phyloP scores from a whole-genome alignment of 2,888 invertebrate genomes.

The Parthenolecanium corni region DNA sequence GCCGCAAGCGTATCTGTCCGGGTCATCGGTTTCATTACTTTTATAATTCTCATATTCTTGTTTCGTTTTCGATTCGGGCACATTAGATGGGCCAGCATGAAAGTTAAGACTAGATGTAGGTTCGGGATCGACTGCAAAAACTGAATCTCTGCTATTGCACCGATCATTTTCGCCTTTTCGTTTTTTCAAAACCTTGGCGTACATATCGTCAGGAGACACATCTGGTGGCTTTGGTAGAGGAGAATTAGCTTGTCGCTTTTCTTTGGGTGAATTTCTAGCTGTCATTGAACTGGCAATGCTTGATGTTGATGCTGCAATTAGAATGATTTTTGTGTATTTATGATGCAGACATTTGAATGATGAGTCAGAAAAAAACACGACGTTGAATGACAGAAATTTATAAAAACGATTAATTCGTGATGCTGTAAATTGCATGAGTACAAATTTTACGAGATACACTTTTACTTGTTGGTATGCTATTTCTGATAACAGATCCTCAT shows the following conservation, averaged over 20 bases:
- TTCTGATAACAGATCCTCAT: too few species aligned
- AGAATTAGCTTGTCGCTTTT: conserved; percentile 80
- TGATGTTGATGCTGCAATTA: conserved; percentile 51
- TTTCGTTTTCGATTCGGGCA: not conserved
- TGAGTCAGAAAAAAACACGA: too few species aligned
- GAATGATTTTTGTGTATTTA: too few species aligned
- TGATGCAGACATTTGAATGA: too few species aligned
- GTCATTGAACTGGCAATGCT: conserved; percentile 51
- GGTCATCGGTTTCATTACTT: not conserved
- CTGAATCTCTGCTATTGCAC: conserved; percentile 36
- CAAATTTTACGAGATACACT: too few species aligned
- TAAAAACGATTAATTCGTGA: too few species aligned
- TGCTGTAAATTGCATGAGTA: too few species aligned
- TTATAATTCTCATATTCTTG: not conserved
- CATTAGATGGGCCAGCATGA: conserved; percentile 33
- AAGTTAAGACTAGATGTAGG: conserved; percentile 32
- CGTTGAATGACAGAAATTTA: too few species aligned
- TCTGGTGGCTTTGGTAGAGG: conserved; percentile 70
- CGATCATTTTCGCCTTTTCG: conserved; percentile 34
- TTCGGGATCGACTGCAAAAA: conserved; percentile 28
- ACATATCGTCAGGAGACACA: conserved; percentile 64
- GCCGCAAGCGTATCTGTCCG: conserved; percentile 7
- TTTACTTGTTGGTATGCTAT: too few species aligned
- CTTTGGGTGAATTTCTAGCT: conserved; percentile 63
- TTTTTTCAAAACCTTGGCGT: conserved; percentile 73